These are phyloP conservation scores for Gymnogyps californianus DNA, from an alignment of 2,113 vertebrate species.

Conservation along the genomic window DNA sequence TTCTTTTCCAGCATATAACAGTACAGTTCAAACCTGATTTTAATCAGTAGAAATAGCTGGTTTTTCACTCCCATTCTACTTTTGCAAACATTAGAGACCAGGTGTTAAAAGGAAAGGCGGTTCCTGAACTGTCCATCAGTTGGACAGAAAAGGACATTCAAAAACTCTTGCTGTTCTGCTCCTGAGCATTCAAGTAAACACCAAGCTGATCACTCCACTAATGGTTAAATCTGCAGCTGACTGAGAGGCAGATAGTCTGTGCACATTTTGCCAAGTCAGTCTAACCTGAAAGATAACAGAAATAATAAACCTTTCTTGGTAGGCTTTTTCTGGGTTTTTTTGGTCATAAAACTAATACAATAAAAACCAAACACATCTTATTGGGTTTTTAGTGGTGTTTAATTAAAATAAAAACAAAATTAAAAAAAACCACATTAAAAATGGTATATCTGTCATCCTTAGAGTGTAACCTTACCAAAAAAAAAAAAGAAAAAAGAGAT, in stretches of 20 bases:
- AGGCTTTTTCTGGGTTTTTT: neutral
- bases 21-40: neutral
- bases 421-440: neutral
- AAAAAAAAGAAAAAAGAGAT: neutral
- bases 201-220: neutral
- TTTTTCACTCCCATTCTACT: neutral
- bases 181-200: neutral
- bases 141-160: neutral
- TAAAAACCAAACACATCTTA: neutral
- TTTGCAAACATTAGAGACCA: neutral
- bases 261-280: neutral
- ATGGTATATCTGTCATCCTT: neutral
- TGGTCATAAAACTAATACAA: neutral
- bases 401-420: neutral
- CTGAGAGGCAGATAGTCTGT: neutral
- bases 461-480: fast-evolving
- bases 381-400: neutral
- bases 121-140: neutral
- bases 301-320: neutral
- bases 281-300: neutral
- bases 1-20: neutral
- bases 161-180: neutral
- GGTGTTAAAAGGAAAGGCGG: neutral
- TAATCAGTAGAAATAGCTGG: neutral
- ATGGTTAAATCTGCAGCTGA: neutral